Conservation (phyloP, 1,140 invertebrate species). For the Neuroterus valhalla region DNA sequence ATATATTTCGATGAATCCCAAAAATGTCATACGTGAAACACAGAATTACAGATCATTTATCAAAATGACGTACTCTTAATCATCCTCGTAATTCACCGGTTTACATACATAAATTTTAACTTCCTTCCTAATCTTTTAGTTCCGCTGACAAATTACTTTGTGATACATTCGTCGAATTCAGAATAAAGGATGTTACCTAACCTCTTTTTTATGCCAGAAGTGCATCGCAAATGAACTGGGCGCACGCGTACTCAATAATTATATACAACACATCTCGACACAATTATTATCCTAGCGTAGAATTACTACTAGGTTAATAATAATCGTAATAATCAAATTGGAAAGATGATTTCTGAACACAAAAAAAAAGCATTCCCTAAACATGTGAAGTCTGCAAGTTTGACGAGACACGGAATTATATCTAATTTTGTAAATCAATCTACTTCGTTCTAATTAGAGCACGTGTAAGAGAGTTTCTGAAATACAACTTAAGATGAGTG, state of each 20-base stretch:
- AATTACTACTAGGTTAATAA: neutral
- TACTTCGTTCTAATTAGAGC: constrained; percentile 40
- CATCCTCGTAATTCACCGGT: neutral
- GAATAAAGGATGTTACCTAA: constrained; percentile 18
- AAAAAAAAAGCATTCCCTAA: neutral
- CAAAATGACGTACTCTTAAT: neutral
- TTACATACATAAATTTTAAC: neutral
- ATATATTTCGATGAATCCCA: too few relatives aligned
- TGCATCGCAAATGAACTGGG: neutral
- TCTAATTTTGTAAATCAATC: constrained; percentile 31
- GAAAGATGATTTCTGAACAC: neutral
- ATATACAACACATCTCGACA: neutral
- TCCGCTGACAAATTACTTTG: neutral
- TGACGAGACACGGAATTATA: neutral
- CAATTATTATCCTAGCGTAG: neutral
- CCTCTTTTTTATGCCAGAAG: neutral
- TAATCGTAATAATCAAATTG: neutral
- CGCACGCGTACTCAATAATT: constrained; percentile 8
- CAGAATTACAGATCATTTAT: neutral
- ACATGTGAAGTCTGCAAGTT: neutral
- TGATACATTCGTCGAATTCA: neutral
- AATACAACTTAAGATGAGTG: neutral
- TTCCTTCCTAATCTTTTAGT: neutral
- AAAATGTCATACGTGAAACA: too few relatives aligned
- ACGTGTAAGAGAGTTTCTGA: constrained; percentile 32